Base-by-base conservation (phyloP, 30 jellyfish, hydroid and myxozoan genomes). In the Pseudorhiza aurosa region DNA sequence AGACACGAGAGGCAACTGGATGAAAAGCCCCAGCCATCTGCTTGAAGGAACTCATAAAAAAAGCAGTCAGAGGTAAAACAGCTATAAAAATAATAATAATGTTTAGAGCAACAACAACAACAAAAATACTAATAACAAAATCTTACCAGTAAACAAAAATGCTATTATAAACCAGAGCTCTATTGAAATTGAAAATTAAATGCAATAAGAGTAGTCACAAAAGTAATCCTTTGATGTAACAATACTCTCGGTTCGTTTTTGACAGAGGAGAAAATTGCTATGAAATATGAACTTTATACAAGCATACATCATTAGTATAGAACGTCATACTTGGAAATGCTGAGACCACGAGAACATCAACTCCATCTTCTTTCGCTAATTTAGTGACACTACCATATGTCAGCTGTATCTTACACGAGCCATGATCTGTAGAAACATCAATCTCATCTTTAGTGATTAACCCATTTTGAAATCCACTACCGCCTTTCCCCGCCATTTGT, bases 371-470 rank as follows among this genome's bases (percentile, higher is more conserved):
- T 43, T 55, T 72, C 15, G 73, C 9, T 4, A 75, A 43, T 58
- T 76, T 75, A 29, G 96, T 86, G 36, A 86, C 81, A 68, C 96
- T 86, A 30, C 96, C 96, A 72, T 73, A 59, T 45, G 94, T 25
- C 64, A 86, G 62, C 18, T 86, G 79, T 29, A 86, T 86, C 26
- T 50, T 50, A 42, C 96, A 65, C 27, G 28, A 17, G 11, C 96
- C 96, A 45, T 86, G 42, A 2, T 32, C 65, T 40, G 96, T 87
- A 18, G 60, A 62, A 4, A 87, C 96, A 12, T 74, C 68, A 14
- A 87, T 40, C 24, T 32, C 62, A 47, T 78, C 83, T 29, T 44
- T 70, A 17, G 46, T 27, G 11, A 46, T 60, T 24, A 72, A 29
- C 9, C 53, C 74, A 4, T 57, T 57, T n/a, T 17, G 35, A 39